These are phyloP conservation scores for Pseudopipra pipra DNA, from an alignment of 2,113 vertebrate species.

Conservation along the genomic window DNA sequence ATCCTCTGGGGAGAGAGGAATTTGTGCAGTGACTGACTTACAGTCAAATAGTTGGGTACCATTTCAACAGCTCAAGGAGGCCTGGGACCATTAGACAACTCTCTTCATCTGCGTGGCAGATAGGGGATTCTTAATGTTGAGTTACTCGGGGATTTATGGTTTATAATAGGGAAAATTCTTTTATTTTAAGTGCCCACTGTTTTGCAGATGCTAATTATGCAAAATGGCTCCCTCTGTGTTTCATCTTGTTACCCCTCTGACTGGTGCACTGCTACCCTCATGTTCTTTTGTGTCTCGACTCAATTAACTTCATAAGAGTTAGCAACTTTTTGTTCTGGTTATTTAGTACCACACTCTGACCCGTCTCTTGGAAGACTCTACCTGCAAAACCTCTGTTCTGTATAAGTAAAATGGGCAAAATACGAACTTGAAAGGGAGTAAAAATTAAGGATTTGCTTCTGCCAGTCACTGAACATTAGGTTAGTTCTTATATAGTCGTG, in stretches of 20 bases:
- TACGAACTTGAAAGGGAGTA: not conserved
- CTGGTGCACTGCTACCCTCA: not conserved
- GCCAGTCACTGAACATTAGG: not conserved
- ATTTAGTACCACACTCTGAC: not conserved
- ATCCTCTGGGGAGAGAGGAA: not conserved
- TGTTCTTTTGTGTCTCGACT: not conserved
- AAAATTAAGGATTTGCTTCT: not conserved
- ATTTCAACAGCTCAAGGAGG: not conserved
- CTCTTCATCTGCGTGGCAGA: not conserved
- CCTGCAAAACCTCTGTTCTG: not conserved
- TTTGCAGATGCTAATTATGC: not conserved
- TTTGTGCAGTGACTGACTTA: not conserved
- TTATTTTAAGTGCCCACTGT: not conserved
- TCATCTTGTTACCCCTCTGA: not conserved
- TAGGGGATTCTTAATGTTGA: not conserved
- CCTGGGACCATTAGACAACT: not conserved
- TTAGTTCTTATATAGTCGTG: not conserved
- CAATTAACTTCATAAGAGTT: not conserved
- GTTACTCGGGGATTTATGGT: not conserved
- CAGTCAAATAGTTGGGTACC: not conserved
- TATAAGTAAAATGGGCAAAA: not conserved
- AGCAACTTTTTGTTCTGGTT: not conserved
- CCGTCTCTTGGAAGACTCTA: not conserved
- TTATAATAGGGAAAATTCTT: not conserved
- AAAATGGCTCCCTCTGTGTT: not conserved